Evolutionary conservation across 2,797 vertebrate genomes (phyloP).

Genomic region (Loriculus beryllinus): DNA sequence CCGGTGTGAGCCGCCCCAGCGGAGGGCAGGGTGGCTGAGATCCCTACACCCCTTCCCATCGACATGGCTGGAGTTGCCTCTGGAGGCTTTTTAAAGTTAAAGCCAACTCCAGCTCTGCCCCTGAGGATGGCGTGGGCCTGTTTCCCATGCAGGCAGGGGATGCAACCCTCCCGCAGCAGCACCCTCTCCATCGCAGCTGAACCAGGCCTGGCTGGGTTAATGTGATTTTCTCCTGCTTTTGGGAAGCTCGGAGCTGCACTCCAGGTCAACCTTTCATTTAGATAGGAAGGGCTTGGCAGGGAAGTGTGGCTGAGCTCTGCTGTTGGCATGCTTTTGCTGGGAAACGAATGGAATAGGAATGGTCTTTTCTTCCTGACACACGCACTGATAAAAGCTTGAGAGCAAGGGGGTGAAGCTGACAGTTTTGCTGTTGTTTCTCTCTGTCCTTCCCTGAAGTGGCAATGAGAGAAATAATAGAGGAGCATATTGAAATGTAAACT

Average conservation of each 20-base stretch:
- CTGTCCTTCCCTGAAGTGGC: not conserved
- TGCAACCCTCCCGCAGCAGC: not conserved
- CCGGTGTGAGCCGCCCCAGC: not conserved
- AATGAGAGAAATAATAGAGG: not conserved
- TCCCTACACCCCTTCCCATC: not conserved
- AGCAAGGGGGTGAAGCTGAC: not conserved
- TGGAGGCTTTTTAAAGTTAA: constrained; percentile 2
- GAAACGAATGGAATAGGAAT: not conserved
- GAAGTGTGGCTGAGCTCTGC: not conserved
- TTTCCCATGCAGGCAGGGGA: not conserved
- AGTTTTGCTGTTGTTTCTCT: constrained; percentile 3
- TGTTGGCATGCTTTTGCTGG: not conserved
- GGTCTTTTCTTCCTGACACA: not conserved
- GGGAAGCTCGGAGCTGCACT: too few relatives aligned
- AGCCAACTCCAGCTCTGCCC: not conserved
- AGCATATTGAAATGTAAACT: not conserved
- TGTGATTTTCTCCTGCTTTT: not conserved
- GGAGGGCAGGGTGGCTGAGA: not conserved
- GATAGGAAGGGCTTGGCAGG: not conserved
- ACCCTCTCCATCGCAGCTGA: not conserved
- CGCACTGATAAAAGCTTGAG: not conserved
- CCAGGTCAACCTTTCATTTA: too few relatives aligned
- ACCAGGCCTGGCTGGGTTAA: not conserved
- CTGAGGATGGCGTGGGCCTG: not conserved
- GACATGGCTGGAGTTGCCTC: not conserved